These are phyloP conservation scores for Podotricha telesiphe DNA, from an alignment of 2,888 invertebrate genomes.

Conservation along the genomic window DNA sequence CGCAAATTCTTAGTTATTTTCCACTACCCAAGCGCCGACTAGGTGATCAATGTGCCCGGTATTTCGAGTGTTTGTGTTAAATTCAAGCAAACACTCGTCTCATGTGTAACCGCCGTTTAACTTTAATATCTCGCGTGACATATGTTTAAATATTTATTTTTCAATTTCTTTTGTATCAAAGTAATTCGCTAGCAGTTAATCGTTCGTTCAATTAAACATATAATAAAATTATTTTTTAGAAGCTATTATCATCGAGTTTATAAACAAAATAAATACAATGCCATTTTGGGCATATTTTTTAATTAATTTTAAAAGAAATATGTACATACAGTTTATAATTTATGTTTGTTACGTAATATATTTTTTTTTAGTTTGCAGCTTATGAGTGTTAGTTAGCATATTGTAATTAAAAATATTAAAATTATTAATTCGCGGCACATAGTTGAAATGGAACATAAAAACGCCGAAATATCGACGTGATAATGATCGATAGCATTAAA, in stretches of 20 bases:
- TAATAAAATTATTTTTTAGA: background rate
- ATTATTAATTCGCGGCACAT: background rate
- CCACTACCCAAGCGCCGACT: constrained; percentile 21
- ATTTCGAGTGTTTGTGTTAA: constrained; percentile 35
- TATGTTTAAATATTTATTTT: constrained; percentile 30
- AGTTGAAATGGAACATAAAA: constrained; percentile 23
- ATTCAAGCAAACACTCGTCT: constrained; percentile 32
- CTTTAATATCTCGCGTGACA: constrained; percentile 32
- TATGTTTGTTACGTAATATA: no score
- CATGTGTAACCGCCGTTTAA: constrained; percentile 29
- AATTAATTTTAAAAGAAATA: no score
- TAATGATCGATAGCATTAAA: constrained; percentile 16
- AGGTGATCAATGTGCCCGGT: constrained; percentile 9
- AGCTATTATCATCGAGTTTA: background rate
- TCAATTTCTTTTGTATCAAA: constrained; percentile 4
- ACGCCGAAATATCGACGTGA: constrained; percentile 22
- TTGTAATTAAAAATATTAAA: no score
- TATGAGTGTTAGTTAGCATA: background rate
- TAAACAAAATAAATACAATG: background rate
- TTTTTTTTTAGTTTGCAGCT: no score
- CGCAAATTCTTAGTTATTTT: constrained; percentile 30
- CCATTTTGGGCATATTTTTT: no score
- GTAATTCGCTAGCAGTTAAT: background rate
- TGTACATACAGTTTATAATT: no score
- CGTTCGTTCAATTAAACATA: background rate